phyloP scores from a whole-genome alignment of 2,888 invertebrate species.

The Pammene fasciana region DNA sequence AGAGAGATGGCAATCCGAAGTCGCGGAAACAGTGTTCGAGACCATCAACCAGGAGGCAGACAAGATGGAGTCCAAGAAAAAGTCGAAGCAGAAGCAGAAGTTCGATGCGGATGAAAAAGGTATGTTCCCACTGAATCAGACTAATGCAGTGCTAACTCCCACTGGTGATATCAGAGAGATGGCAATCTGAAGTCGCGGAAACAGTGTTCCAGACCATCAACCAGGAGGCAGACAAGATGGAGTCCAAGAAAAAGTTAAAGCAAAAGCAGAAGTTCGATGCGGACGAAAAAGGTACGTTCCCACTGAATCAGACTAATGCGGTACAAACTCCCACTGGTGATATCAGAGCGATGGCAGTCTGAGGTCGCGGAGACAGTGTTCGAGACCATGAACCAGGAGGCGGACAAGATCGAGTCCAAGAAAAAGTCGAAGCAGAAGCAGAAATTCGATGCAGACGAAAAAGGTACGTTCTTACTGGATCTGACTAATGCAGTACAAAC shows the following conservation, averaged over 20 bases:
- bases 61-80: conserved; percentile 96
- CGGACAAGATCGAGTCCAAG: conserved; percentile 98
- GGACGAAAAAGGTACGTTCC: conserved; percentile 88
- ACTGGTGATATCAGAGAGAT: conserved; percentile 75
- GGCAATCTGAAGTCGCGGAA: conserved; percentile 99
- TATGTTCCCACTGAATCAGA: background rate
- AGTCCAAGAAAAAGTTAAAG: conserved; percentile 96
- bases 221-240: conserved; percentile 97
- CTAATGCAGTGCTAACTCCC: no score
- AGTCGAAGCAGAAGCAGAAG: conserved; percentile 96
- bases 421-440: conserved; percentile 97
- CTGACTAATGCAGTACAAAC: background rate
- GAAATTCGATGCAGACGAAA: conserved; percentile 96
- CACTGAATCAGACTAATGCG: background rate
- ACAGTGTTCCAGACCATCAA: conserved; percentile 99
- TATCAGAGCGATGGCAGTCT: conserved; percentile 92
- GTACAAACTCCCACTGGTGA: conserved; percentile 9
- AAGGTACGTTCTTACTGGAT: conserved; percentile 60
- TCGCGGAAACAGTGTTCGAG: conserved; percentile 99
- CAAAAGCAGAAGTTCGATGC: conserved; percentile 97
- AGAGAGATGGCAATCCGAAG: conserved; percentile 99
- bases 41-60: conserved; percentile 99
- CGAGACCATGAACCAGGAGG: conserved; percentile 98
- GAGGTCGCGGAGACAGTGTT: conserved; percentile 99
- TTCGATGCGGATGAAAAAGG: conserved; percentile 96